A percentile compares a stretch with the other conserved stretches of the same genome.
These are phyloP conservation scores for Hypotaenidia okinawae DNA, from an alignment of 2,797 vertebrate species.

Conservation along the genomic window DNA sequence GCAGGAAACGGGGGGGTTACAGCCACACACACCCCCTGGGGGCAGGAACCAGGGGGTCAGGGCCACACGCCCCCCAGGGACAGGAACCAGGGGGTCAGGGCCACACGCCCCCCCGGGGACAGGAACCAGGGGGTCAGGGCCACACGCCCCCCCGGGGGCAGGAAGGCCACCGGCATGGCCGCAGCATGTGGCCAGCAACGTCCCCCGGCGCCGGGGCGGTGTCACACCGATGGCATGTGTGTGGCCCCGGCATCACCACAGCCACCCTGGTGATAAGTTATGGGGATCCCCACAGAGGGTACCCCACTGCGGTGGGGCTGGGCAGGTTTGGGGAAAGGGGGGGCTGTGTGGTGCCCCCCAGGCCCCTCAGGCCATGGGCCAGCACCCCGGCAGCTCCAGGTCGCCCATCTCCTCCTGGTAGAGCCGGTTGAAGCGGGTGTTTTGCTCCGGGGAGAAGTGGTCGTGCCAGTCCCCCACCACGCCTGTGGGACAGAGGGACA, in stretches of 20 bases:
- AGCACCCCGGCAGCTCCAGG: slow-evolving; percentile 57
- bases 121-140: neutral
- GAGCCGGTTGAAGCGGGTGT: slow-evolving; percentile 70
- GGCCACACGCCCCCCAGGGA: too few species aligned
- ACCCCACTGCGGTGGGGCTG: accelerated
- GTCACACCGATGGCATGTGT: neutral
- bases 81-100: too few species aligned
- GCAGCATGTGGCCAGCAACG: neutral
- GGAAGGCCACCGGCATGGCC: accelerated
- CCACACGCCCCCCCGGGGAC: too few species aligned
- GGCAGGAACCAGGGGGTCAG: too few species aligned
- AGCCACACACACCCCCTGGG: too few species aligned
- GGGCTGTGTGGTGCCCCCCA: neutral
- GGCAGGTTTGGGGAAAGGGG: too few species aligned
- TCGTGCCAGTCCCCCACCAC: slow-evolving; percentile 84
- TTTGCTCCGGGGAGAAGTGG: slow-evolving; percentile 81
- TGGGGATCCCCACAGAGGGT: neutral
- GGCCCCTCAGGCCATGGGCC: slow-evolving; percentile 58
- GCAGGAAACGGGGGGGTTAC: too few species aligned
- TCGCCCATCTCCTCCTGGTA: slow-evolving; percentile 78
- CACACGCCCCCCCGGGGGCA: accelerated
- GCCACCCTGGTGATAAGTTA: too few species aligned
- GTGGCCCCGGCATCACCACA: too few species aligned
- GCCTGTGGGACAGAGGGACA: slow-evolving; percentile 63
- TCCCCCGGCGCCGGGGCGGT: accelerated